Base-by-base conservation (phyloP, 2,888 invertebrate species). In the Pterostichus madidus region DNA sequence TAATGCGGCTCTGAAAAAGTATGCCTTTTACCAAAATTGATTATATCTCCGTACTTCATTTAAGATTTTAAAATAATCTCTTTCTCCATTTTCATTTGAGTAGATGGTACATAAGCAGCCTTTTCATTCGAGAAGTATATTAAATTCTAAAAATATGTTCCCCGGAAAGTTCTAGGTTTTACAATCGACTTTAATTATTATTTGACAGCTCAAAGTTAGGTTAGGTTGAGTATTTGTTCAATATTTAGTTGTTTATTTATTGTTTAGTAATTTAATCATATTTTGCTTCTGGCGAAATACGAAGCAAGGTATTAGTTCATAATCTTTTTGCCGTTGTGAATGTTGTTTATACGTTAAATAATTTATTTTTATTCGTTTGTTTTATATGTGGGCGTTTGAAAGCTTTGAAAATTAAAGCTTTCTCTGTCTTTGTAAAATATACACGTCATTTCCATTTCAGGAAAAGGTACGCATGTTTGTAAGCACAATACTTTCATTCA, bases 11-110 rank as follows among this genome's bases (percentile, higher is more conserved):
- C 24, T 24, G 24, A 64, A 7, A 13, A 35, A 64, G 31, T 64
- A 64, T 15, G 35, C 68, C 31, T 68, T 68, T 68, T 68, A 35
- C 13, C 35, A 8, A 68, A 68, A 68, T 39, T 68, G 68, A 68
- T 68, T 68, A 68, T 39, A 68, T 24, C 31, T 64, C 24, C 59
- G 59, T 59, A 59, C 59, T 15, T 56, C 17, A 59, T 59, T 59
- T 59, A 59, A 59, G 59, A 59, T 31, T 59, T 59, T 59, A 59
- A 10, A 17, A 24, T 59, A 59, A 59, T 59, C 59, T 59, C 59
- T 59, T 11, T 59, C 59, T 39, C 59, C 59, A 59, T 59, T 59
- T 59, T 11, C 59, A 52, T 3, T 52, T 39, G 7, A 39, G 39
- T 39, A 39, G 39, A 8, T 24, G 1, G 24, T 24, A 24, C 24